These are phyloP conservation scores for Drosophila algonquin DNA, from an alignment of 2,888 invertebrate genomes.

Conservation along the genomic window DNA sequence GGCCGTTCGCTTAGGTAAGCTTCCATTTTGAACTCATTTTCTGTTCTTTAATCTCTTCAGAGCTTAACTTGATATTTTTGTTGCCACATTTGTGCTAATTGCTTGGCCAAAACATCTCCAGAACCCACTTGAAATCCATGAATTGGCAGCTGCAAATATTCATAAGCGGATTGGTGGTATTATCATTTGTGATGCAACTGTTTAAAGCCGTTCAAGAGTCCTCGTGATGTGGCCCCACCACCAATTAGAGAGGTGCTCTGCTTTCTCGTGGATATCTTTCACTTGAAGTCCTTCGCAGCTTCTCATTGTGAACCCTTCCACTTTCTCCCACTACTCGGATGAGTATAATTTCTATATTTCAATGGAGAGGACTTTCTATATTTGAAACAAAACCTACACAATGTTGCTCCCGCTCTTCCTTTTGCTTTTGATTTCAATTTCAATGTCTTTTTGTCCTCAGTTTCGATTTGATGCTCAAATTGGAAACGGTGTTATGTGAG, in stretches of 20 bases:
- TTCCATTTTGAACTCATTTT: not conserved
- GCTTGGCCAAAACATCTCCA: not conserved
- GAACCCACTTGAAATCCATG: not conserved
- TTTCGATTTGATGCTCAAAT: constrained; percentile 69
- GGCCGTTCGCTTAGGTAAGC: too few relatives aligned
- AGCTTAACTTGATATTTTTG: not conserved
- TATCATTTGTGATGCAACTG: not conserved
- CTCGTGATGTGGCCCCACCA: too few relatives aligned
- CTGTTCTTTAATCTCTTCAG: not conserved
- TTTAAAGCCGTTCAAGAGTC: not conserved
- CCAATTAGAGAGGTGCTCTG: not conserved
- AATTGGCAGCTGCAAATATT: not conserved
- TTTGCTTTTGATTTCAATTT: constrained; percentile 61
- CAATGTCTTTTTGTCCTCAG: constrained; percentile 61
- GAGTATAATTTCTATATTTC: constrained; percentile 19
- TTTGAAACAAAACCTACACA: constrained; percentile 46
- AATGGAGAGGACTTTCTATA: constrained; percentile 33
- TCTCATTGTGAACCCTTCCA: not conserved
- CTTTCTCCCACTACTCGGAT: not conserved
- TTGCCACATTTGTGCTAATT: not conserved
- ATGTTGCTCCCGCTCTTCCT: not conserved
- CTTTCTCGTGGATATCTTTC: not conserved
- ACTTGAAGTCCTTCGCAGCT: not conserved
- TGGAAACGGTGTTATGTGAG: constrained; percentile 73
- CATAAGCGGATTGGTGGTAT: not conserved